Evolutionary conservation across 2,113 vertebrate genomes (phyloP), one percentile per base, ranked within the genome.

Genomic region (Sturnus vulgaris): DNA sequence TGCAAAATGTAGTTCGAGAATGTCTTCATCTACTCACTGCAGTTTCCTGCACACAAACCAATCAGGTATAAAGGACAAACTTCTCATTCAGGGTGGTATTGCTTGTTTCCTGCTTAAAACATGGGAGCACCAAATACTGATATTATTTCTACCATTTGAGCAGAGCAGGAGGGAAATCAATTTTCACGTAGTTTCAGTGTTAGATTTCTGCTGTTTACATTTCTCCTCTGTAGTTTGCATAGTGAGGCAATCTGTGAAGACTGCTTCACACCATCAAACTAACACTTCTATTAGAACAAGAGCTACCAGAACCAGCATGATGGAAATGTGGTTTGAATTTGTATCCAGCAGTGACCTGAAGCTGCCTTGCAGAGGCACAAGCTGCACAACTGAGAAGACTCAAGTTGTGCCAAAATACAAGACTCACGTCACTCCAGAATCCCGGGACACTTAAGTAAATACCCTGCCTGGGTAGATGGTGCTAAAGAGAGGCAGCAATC

Each of bases 121-220:
- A 61, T 5, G 4, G 65, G 31, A 89, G 70, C 49, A 66, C 31
- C 49, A 73, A 88, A 70, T 30, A 39, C 44, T 82, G 20, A 37
- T 8, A 46, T 61, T 82, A 68, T 65, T 86, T 91, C 56, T 75
- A 84, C 21, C 52, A 63, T 47, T 78, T 82, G 52, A 44, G 47
- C 57, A 89, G 66, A 87, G 61, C 28, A 84, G 57, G 17, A 92
- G 56, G 28, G n/a, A 91, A 86, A 71, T 84, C 18, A 39, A 70
- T 88, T 88, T 78, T 53, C 72, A 73, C 5, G 0, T 72, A 27
- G 71, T 88, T 86, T 84, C 37, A 12, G 16, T 18, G 25, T 75
- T 61, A 65, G 42, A 61, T 82, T 81, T 81, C 60, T 84, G 77
- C 50, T 61, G 31, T 30, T 93, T 68, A 61, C 22, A 30, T 86